These are phyloP conservation scores for Brachionichthys hirsutus DNA, from an alignment of 2,113 vertebrate species.

Conservation along the genomic window DNA sequence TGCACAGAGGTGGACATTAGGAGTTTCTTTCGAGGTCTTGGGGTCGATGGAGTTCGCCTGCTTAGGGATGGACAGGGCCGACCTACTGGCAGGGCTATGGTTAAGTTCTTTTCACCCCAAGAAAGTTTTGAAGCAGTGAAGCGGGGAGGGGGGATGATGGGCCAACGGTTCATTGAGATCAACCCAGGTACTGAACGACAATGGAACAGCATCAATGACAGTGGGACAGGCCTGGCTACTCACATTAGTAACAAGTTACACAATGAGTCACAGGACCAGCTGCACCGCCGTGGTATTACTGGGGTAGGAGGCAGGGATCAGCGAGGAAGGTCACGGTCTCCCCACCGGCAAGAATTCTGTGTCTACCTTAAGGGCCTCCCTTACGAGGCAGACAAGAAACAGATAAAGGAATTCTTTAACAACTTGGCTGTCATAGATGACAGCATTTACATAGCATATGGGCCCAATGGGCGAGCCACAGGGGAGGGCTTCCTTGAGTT, in stretches of 20 bases:
- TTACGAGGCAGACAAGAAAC: conserved; percentile 96
- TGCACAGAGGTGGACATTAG: conserved; percentile 89
- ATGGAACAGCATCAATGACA: conserved; percentile 84
- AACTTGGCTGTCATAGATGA: conserved; percentile 94
- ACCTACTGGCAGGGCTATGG: conserved; percentile 90
- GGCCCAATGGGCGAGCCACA: conserved; percentile 93
- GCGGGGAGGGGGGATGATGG: conserved; percentile 91
- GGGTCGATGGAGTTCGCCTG: conserved; percentile 87
- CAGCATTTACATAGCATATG: conserved; percentile 96
- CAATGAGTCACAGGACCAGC: conserved; percentile 62
- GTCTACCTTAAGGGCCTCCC: conserved; percentile 96
- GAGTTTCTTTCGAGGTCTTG: conserved; percentile 94
- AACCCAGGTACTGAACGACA: conserved; percentile 92
- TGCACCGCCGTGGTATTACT: conserved; percentile 67
- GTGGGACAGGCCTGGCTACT: conserved; percentile 62
- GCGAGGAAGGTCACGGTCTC: conserved; percentile 91
- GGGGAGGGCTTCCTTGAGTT: conserved; percentile 98
- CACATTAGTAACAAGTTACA: conserved; percentile 76
- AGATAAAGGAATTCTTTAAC: conserved; percentile 98
- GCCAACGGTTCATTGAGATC: conserved; percentile 94
- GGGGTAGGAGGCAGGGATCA: conserved; percentile 76
- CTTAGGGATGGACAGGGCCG: conserved; percentile 90
- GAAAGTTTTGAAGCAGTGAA: conserved; percentile 96
- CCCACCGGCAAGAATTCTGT: conserved; percentile 92
- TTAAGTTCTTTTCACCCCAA: conserved; percentile 94